A percentile compares a stretch with the other conserved stretches of the same genome.
Evolutionary conservation across 2,113 vertebrate species (phyloP).

Genomic region (Halichoeres trimaculatus): DNA sequence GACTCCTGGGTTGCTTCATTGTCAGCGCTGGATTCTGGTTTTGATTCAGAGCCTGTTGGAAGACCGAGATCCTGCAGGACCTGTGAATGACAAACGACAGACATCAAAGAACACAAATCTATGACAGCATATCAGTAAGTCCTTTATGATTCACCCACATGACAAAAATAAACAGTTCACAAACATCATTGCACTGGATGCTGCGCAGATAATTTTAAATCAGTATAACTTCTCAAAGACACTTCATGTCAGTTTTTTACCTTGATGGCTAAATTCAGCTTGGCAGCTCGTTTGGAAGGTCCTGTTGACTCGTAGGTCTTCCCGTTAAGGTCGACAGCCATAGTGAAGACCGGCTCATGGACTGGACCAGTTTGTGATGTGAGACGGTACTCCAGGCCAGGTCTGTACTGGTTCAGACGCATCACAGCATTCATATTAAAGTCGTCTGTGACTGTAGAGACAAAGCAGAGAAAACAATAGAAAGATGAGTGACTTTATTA

Average conservation of each 20-base stretch:
- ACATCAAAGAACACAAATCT: not conserved
- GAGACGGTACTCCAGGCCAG: slow-evolving; percentile 92
- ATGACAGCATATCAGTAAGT: slow-evolving; percentile 1
- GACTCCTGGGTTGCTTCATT: slow-evolving; percentile 72
- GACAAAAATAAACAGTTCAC: not conserved
- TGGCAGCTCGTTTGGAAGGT: slow-evolving; percentile 93
- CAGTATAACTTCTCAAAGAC: not conserved
- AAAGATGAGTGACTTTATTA: not conserved
- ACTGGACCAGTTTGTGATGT: slow-evolving; percentile 93
- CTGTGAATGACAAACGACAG: slow-evolving; percentile 64
- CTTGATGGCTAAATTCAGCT: slow-evolving; percentile 95
- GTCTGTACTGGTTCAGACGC: slow-evolving; percentile 95
- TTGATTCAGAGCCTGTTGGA: slow-evolving; percentile 86
- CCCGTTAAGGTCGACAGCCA: slow-evolving; percentile 94
- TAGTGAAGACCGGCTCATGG: slow-evolving; percentile 95
- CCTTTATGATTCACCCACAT: not conserved
- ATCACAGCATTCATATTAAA: slow-evolving; percentile 94
- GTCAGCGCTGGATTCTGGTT: slow-evolving; percentile 74
- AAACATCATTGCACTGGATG: not conserved
- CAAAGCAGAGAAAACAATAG: not conserved
- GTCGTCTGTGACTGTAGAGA: slow-evolving; percentile 82
- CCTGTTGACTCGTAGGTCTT: slow-evolving; percentile 91
- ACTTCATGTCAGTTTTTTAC: slow-evolving; percentile 57
- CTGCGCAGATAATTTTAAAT: not conserved
- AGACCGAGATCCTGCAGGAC: slow-evolving; percentile 93